These are phyloP conservation scores for Bembecia ichneumoniformis DNA, from an alignment of 2,888 invertebrate species.

Conservation along the genomic window DNA sequence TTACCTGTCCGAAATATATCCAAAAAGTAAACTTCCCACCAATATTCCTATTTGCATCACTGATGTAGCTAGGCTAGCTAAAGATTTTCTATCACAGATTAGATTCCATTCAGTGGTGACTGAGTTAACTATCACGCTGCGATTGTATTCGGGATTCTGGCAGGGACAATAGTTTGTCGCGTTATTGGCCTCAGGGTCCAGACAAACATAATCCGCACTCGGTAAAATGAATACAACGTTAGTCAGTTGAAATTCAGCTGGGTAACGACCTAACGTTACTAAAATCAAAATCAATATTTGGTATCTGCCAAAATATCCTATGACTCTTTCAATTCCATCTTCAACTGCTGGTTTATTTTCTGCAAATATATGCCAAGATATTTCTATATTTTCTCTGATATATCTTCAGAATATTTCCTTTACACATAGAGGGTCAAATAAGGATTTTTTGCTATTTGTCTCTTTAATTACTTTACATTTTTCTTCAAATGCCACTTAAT, in stretches of 20 bases:
- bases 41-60: constrained; percentile 71
- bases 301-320: constrained; percentile 70
- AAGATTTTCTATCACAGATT: constrained; percentile 68
- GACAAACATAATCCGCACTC: constrained; percentile 59
- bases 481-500: no score
- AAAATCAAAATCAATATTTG: constrained; percentile 66
- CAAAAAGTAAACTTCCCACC: constrained; percentile 67
- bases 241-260: constrained; percentile 70
- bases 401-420: no score
- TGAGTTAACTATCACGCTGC: constrained; percentile 63
- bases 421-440: no score
- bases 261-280: constrained; percentile 63
- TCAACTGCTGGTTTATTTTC: constrained; percentile 5
- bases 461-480: no score
- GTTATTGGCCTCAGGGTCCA: constrained; percentile 38
- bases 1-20: constrained; percentile 65
- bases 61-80: constrained; percentile 70
- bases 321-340: constrained; percentile 53
- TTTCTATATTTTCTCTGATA: no score
- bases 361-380: neutral
- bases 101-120: constrained; percentile 75
- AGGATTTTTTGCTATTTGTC: no score
- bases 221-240: constrained; percentile 73
- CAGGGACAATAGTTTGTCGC: constrained; percentile 53
- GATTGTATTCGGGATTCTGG: constrained; percentile 64